phyloP scores from a whole-genome alignment of 2,113 vertebrate genomes.

The Asarcornis scutulata region DNA sequence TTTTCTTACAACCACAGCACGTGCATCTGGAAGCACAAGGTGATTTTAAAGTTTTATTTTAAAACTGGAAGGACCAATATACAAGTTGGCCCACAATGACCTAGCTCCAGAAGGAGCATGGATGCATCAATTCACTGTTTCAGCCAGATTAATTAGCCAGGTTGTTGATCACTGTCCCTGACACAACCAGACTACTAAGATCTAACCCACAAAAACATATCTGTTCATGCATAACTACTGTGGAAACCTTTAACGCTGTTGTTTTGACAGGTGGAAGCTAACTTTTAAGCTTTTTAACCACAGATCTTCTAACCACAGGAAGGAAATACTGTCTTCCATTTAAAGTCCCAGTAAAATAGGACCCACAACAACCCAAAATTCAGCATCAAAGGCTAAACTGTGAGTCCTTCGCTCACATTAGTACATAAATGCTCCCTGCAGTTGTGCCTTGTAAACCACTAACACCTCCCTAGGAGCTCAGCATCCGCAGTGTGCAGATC shows the following conservation, averaged over 20 bases:
- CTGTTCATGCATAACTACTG: neutral
- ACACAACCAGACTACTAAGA: neutral
- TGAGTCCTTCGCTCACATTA: neutral
- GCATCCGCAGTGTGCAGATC: neutral
- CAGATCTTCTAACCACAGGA: neutral
- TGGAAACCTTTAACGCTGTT: neutral
- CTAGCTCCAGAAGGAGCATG: neutral
- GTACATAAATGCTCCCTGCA: neutral
- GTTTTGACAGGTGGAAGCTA: conserved; percentile 1
- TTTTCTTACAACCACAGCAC: neutral
- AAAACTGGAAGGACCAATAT: neutral
- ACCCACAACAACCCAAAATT: neutral
- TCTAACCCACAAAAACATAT: neutral
- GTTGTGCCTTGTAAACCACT: neutral
- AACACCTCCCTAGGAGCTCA: neutral
- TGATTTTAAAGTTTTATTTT: neutral
- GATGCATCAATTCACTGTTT: neutral
- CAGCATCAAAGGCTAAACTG: neutral
- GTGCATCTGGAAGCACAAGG: neutral
- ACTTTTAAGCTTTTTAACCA: neutral
- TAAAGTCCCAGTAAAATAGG: neutral
- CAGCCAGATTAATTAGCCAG: neutral
- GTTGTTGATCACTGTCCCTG: neutral
- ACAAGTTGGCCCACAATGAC: neutral
- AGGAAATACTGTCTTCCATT: neutral